Conservation (phyloP, 2,797 vertebrate species). For the Synaphobranchus kaupii region DNA sequence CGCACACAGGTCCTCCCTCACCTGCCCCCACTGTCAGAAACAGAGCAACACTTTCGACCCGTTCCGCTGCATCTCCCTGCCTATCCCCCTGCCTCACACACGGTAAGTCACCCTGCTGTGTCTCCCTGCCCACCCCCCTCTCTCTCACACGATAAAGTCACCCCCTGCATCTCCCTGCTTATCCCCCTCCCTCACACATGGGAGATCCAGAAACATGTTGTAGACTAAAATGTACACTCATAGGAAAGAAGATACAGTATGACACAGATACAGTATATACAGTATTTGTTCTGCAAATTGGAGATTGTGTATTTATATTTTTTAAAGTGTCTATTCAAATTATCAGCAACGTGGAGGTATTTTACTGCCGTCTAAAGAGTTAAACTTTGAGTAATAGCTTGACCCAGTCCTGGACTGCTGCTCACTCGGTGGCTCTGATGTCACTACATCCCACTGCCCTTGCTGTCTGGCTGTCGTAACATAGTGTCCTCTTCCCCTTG, state of each 20-base stretch:
- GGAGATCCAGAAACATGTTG: not conserved
- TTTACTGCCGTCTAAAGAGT: not conserved
- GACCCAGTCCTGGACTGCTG: not conserved
- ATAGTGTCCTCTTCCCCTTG: not conserved
- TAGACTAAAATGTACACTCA: too few relatives aligned
- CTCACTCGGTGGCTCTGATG: not conserved
- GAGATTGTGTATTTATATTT: too few relatives aligned
- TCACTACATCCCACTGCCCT: not conserved
- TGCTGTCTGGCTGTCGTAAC: not conserved
- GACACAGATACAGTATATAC: too few relatives aligned
- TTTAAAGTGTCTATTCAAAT: too few relatives aligned
- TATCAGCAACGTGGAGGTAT: not conserved
- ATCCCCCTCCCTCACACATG: not conserved
- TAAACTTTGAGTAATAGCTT: not conserved
- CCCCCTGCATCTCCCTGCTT: too few relatives aligned
- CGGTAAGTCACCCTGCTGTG: too few relatives aligned
- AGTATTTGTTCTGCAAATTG: too few relatives aligned
- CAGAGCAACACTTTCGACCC: slow-evolving; percentile 99
- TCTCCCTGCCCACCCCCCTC: too few relatives aligned
- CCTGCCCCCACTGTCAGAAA: slow-evolving; percentile 98
- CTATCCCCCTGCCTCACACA: slow-evolving; percentile 88
- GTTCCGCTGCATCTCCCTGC: slow-evolving; percentile 96
- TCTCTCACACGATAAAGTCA: not conserved
- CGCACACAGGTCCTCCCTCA: slow-evolving; percentile 87
- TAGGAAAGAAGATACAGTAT: too few relatives aligned